Base-by-base conservation (phyloP, 2,113 vertebrate species). In the Tenebrosternarchus preto region DNA sequence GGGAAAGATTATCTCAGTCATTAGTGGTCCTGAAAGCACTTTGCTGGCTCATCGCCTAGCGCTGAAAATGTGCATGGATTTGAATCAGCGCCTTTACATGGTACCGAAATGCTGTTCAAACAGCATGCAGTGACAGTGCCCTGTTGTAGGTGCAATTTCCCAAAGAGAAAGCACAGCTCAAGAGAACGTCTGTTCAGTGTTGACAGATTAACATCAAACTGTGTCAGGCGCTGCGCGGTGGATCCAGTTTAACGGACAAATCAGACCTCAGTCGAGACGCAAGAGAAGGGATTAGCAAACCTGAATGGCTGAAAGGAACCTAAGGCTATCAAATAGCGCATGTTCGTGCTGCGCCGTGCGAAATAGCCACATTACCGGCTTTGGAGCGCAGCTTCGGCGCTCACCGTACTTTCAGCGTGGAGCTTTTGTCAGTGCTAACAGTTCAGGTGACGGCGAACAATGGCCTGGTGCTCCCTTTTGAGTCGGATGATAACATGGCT, bases 271-370 rank as follows among this genome's bases (percentile, higher is more conserved):
- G 88, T 87, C 86, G 83, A 90, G 84, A 88, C 73, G 63, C 84
- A 84, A 75, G 81, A 46, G 78, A 90, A 88, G 91, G n/a, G 91
- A 94, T 93, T 93, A 93, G 86, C 31, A 53, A 59, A 72, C 22
- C 50, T 79, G 72, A 81, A 84, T 77, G 83, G 78, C 36, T 82
- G 74, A 76, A 85, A 88, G 80, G 82, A 90, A 93, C 90, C 89
- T 88, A 90, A 80, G 82, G 73, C 91, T 89, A 91, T 91, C 90
- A 86, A 86, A 91, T 93, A 88, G 88, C 92, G 84, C 77, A 91
- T 89, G 92, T 92, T 91, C 89, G 88, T 92, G 91, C 85, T 88
- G 77, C 79, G 91, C 88, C 90, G 90, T 84, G 75, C 76, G 76
- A 74, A 83, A 81, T 76, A 85, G 84, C 71, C 77, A 92, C 91